A percentile compares a stretch with the other conserved stretches of the same genome.
phyloP scores from a whole-genome alignment of 2,888 invertebrate species.

The Acholoe squamosa region DNA sequence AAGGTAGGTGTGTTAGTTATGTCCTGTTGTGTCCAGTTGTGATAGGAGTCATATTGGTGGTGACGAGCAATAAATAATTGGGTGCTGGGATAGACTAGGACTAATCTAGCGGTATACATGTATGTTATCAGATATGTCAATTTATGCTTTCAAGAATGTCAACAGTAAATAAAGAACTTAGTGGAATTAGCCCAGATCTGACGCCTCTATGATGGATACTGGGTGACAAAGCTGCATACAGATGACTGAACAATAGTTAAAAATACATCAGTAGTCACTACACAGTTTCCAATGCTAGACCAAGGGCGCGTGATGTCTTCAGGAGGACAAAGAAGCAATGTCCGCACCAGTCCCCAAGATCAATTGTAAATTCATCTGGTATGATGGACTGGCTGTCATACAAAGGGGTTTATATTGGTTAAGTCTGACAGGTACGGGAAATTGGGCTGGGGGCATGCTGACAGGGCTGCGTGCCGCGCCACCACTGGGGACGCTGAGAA shows the following conservation, averaged over 20 bases:
- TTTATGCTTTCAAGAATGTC: too few species aligned
- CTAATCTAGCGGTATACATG: too few species aligned
- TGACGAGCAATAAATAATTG: too few species aligned
- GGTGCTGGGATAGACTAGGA: too few species aligned
- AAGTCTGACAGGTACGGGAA: background rate
- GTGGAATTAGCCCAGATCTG: too few species aligned
- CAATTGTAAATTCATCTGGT: slow-evolving; percentile 6
- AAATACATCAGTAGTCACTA: background rate
- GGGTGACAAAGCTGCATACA: background rate
- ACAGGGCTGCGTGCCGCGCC: slow-evolving; percentile 1
- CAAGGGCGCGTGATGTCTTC: slow-evolving; percentile 6
- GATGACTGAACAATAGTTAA: too few species aligned
- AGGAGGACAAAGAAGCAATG: background rate
- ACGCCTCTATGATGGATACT: background rate
- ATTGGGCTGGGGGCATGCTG: background rate
- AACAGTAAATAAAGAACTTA: too few species aligned
- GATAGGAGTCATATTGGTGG: too few species aligned
- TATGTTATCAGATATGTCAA: too few species aligned
- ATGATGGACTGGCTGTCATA: slow-evolving; percentile 11
- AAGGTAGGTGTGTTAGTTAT: too few species aligned
- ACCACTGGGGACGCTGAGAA: background rate
- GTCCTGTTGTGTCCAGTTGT: too few species aligned
- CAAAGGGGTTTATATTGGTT: slow-evolving; percentile 24
- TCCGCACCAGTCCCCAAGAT: background rate
- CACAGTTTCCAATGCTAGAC: background rate